Evolutionary conservation across 2,888 invertebrate species (phyloP), one percentile per base, ranked within the genome.

Genomic region (Microchrysa polita): DNA sequence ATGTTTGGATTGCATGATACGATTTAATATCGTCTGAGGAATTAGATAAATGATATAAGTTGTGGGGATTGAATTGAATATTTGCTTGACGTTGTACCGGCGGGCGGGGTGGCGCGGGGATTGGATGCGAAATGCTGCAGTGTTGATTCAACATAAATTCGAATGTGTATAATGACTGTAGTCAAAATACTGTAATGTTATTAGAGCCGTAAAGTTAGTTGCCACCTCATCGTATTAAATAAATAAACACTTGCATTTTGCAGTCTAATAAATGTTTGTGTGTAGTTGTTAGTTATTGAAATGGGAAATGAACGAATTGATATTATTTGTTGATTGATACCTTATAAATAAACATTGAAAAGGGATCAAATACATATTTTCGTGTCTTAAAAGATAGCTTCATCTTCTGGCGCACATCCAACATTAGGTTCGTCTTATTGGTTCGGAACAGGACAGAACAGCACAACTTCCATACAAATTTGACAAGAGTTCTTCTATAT

Each of bases 1-100:
- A 67, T 67, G 67, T 67, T 67, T 67, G 67, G 20, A 67, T 67
- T 67, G 67, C 67, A 67, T 67, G 67, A 67, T 53, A 53, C 67
- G 53, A 67, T 67, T 67, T 53, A 67, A 67, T 67, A 67, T 53
- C 52, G 52, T 67, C 52, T 67, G 53, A 52, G 67, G 53, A 67
- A 67, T 52, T 67, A 52, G 53, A 52, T 67, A 67, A 67, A 67
- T 67, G 52, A 67, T 67, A 67, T 67, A 67, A 67, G 53, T 53
- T 67, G 22, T 53, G 67, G 52, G 67, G 23, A 67, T 53, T 53
- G 67, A 34, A 67, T 67, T 65, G 65, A 65, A 65, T 65, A 65
- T 48, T 48, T 44, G 48, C 65, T 10, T 22, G 9, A 48, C 48
- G 48, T 65, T 65, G 65, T 44, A 44, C n/a, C n/a, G n/a, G n/a